Base-by-base conservation (phyloP, 2,797 vertebrate genomes). In the Paratrypauchen microcephalus region DNA sequence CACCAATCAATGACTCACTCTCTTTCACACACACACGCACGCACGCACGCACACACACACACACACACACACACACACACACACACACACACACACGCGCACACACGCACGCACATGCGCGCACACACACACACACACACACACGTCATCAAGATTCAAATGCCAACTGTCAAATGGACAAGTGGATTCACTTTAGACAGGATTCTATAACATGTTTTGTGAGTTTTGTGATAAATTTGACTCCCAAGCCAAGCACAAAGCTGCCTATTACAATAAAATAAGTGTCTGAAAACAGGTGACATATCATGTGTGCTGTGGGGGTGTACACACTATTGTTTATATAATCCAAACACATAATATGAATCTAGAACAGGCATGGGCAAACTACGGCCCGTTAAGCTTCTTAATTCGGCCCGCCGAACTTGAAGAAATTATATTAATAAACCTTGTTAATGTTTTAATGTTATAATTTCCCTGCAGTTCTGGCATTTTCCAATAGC, bases 301-400 rank as follows among this genome's bases (percentile, higher is more conserved):
- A 30, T 36, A 16, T 36, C 57, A 59, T 36, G 30, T 59, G 57
- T 59, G 57, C 23, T 18, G 30, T 36, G 57, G 57, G 30, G 57
- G 56, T 19, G 24, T 58, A 56, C 19, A 21, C 11, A 16, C 15
- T 58, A 58, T 58, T 59, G 28, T 59, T 59, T 28, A 15, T 16
- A 16, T 57, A 57, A 57, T 57, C 55, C 55, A 57, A 57, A 26
- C 24, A 56, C 54, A 58, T 58, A 30, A 32, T 32, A 59, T 59
- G 57, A 6, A 59, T 59, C 55, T 59, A n/a, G n/a, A n/a, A n/a
- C n/a, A n/a, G n/a, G n/a, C n/a, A n/a, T n/a, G n/a, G n/a, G n/a
- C n/a, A n/a, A n/a, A n/a, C n/a, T n/a, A n/a, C n/a, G n/a, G n/a
- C n/a, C n/a, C n/a, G n/a, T n/a, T n/a, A n/a, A n/a, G n/a, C n/a